phyloP scores from a whole-genome alignment of 2,888 invertebrate species.

The Rotaria macrura region DNA sequence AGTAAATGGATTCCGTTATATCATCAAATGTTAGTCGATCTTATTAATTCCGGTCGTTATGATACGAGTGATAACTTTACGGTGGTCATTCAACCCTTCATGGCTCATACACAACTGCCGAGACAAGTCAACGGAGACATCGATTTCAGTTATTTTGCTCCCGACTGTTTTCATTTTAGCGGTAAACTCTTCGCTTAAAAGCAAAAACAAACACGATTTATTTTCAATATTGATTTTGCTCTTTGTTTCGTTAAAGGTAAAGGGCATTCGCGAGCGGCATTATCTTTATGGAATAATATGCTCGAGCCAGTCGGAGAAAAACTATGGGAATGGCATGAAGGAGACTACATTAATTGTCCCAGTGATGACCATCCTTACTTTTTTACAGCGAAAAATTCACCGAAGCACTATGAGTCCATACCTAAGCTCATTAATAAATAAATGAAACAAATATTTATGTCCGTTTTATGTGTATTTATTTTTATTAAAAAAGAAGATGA shows the following conservation, averaged over 20 bases:
- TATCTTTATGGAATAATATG: conserved; percentile 46
- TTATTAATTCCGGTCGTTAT: conserved; percentile 41
- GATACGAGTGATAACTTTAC: conserved; percentile 42
- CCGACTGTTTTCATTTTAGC: conserved; percentile 47
- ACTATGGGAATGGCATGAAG: conserved; percentile 30
- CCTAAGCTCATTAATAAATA: too few relatives aligned
- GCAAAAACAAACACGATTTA: too few relatives aligned
- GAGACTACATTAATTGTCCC: conserved; percentile 35
- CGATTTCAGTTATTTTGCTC: conserved; percentile 43
- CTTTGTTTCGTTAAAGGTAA: neutral
- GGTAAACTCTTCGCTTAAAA: conserved; percentile 35
- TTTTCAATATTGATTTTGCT: too few relatives aligned
- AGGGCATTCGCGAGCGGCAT: conserved; percentile 37
- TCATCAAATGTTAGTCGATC: conserved; percentile 37
- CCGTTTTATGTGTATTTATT: too few relatives aligned
- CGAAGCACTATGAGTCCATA: too few relatives aligned
- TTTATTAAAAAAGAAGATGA: too few relatives aligned
- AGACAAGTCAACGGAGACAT: conserved; percentile 35
- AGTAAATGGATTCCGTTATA: conserved; percentile 37
- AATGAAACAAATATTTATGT: too few relatives aligned
- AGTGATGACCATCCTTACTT: conserved; percentile 44
- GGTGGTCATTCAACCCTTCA: conserved; percentile 46
- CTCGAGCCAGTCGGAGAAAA: conserved; percentile 38
- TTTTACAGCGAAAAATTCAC: conserved; percentile 23
- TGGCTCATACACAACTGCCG: conserved; percentile 40